These are phyloP conservation scores for Chymomyza procnemis DNA, from an alignment of 2,888 invertebrate genomes.

Conservation along the genomic window DNA sequence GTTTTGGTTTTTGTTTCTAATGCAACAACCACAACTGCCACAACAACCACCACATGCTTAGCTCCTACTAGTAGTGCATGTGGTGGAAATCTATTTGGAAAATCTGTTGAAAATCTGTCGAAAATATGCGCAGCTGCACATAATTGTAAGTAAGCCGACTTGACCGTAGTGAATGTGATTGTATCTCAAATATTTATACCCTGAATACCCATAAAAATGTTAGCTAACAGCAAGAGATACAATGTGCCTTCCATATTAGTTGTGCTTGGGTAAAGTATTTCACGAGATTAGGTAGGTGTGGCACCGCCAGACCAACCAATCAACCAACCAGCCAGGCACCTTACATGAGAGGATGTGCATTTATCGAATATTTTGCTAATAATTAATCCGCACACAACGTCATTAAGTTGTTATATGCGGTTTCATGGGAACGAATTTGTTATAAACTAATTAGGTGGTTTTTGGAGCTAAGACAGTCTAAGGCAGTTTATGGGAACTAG, in stretches of 20 bases:
- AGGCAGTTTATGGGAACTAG: too few relatives aligned
- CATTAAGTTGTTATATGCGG: background rate
- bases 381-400: background rate
- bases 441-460: too few relatives aligned
- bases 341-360: background rate
- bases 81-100: slow-evolving; percentile 22
- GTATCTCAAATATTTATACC: background rate
- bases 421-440: background rate
- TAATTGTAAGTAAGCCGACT: slow-evolving; percentile 1
- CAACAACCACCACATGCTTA: background rate
- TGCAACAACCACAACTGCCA: slow-evolving; percentile 14
- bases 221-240: background rate
- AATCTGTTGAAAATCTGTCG: slow-evolving; percentile 63
- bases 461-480: too few relatives aligned
- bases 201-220: background rate
- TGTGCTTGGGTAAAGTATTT: background rate
- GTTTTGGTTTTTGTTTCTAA: slow-evolving; percentile 55
- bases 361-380: background rate
- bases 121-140: slow-evolving; percentile 65
- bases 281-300: background rate
- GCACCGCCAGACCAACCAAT: background rate
- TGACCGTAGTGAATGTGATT: background rate
- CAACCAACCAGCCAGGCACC: too few relatives aligned
- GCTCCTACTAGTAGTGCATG: background rate
- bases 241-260: background rate